Percentiles rank a stretch among this genome's conserved stretches.
Evolutionary conservation across 2,888 invertebrate species (phyloP).

Genomic region (Pegoplata infirma): DNA sequence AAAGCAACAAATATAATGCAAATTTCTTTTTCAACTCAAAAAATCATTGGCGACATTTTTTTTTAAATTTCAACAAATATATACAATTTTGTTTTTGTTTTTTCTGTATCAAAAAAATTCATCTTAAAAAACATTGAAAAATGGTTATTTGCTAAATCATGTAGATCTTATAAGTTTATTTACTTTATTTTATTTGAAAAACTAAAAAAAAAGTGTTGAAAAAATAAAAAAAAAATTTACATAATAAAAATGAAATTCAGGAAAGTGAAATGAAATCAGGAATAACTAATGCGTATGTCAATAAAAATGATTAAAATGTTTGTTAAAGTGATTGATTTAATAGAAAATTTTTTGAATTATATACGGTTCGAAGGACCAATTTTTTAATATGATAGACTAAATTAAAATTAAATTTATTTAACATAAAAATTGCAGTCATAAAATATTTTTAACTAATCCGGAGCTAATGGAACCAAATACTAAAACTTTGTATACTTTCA

Average conservation of each 20-base stretch:
- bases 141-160: neutral
- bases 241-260: neutral
- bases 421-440: too few species aligned
- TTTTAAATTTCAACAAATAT: neutral
- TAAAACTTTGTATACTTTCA: too few species aligned
- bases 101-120: neutral
- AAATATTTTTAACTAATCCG: too few species aligned
- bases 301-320: too few species aligned
- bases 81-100: too few species aligned
- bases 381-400: too few species aligned
- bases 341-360: too few species aligned
- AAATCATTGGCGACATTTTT: neutral
- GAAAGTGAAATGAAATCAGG: neutral
- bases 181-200: neutral
- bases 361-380: too few species aligned
- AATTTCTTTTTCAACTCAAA: neutral
- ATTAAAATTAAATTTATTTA: too few species aligned
- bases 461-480: too few species aligned
- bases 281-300: neutral
- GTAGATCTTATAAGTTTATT: neutral
- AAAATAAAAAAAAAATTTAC: neutral
- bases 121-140: neutral
- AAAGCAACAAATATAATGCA: conserved; percentile 12
- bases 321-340: too few species aligned
- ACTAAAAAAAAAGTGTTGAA: too few species aligned